Evolutionary conservation across 2,797 vertebrate species (phyloP).

Genomic region (Sphenopsis melanotis): DNA sequence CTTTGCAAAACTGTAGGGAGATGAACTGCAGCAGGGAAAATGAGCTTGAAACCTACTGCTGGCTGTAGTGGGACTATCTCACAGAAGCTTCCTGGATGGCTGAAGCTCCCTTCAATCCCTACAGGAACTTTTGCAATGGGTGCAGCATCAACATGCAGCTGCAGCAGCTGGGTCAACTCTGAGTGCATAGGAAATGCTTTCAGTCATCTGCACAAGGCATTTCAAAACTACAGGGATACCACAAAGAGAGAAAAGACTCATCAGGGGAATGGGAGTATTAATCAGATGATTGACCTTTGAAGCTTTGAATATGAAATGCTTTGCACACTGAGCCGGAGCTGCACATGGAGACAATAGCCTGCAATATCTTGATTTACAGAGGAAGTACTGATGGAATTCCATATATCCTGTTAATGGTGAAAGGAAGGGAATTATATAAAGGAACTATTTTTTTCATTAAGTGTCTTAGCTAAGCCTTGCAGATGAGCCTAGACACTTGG

Average conservation of each 20-base stretch:
- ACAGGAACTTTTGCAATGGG: background rate
- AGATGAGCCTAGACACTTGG: background rate
- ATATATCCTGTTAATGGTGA: constrained; percentile 20
- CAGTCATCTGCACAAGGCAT: background rate
- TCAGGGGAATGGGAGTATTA: background rate
- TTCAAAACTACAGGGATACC: background rate
- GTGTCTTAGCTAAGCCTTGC: background rate
- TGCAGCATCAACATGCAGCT: background rate
- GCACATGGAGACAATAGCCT: background rate
- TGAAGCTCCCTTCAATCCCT: background rate
- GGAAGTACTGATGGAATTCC: constrained; percentile 12
- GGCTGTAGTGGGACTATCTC: background rate
- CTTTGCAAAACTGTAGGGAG: background rate
- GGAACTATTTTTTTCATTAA: background rate
- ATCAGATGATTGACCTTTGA: constrained; percentile 16
- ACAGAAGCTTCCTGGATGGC: background rate
- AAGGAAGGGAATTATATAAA: constrained; percentile 8
- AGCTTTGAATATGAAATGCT: background rate
- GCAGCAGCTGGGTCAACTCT: background rate
- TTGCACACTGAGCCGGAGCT: background rate
- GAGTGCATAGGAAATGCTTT: background rate
- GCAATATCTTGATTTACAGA: constrained; percentile 10
- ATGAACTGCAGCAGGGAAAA: background rate
- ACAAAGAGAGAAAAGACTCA: constrained; percentile 10
- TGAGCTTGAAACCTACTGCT: background rate